Base-by-base conservation (phyloP, 2,797 vertebrate species). In the Protosalanx chinensis region DNA sequence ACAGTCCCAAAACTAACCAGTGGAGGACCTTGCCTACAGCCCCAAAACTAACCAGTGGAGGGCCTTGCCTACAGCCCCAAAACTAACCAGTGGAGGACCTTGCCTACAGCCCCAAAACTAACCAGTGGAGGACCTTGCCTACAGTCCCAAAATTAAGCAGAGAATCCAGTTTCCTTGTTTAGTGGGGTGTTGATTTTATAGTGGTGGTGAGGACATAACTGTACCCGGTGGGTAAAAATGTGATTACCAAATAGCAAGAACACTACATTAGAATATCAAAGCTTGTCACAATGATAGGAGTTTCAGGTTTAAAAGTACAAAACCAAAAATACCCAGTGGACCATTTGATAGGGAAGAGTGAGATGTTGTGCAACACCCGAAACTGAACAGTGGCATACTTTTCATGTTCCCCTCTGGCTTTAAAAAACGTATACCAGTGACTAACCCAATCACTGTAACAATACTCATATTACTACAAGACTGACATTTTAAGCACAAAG, bases 341-440 rank as follows among this genome's bases (percentile, higher is more conserved):
- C 10, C 15, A 37, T 37, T 46, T 56, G 6, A 53, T n/a, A 56
- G 32, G 37, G 5, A 59, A 18, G 12, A 64, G 20, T 64, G 41
- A 41, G 27, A 35, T 64, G n/a, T 71, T 53, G 64, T 27, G 30
- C 29, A 35, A 56, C 70, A n/a, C 6, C 7, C 13, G 30, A 57
- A 35, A 71, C 70, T 56, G 46, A 30, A 64, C 27, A 30, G 10
- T 30, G 57, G 30, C 15, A 10, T 64, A 65, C 46, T 61, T 56
- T 56, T 53, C 29, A 37, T 32, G 30, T 12, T 15, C 16, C 61
- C 49, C 18, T 56, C 33, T 46, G 63, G 63, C 16, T 56, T 56
- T 16, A 56, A 16, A 16, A 1, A 56, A 56, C n/a, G 4, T 56
- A 56, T 6, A 56, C 51, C 51, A n/a, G 51, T n/a, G 51, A 56